Evolutionary conservation across 2,797 vertebrate genomes (phyloP), one percentile per base, ranked within the genome.

Genomic region (Anolis apletophallus): DNA sequence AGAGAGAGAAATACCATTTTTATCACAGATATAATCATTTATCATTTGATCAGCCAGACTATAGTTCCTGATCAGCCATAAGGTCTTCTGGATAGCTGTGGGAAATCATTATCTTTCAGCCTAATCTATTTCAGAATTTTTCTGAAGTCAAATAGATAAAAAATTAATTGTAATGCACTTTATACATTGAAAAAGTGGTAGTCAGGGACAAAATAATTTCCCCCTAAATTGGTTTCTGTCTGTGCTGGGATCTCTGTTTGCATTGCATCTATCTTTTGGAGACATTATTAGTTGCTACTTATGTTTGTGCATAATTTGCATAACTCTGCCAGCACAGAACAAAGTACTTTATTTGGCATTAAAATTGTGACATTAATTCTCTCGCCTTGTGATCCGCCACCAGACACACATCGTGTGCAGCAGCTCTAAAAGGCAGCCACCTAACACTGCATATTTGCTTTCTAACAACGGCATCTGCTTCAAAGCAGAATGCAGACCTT

Each of bases 191-290:
- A 80, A 80, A 64, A 34, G 29, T 6, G 5, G 7, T 5, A 14
- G 26, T 11, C 6, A 16, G 16, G 3, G 9, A 68, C 10, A 19
- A 54, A 75, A 75, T 67, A n/a, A 11, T 17, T 32, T 76, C 32
- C 34, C 7, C 91, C 88, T 73, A 88, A 90, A 92, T 89, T 86
- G 89, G 73, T 92, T 87, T 84, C 69, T 26, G 84, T 90, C 19
- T 36, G 40, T 88, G 59, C 81, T 90, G 86, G 88, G 9, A 55
- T 84, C 85, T 80, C 78, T 75, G 87, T 92, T 90, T 1, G 0
- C 80, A 77, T 72, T 73, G 73, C 83, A 86, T 88, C 88, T 57
- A 90, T 91, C 29, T 36, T 85, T 84, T 81, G 71, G 90, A 72
- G 69, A 4, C 69, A 85, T 91, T 94, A 93, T 91, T 85, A 64